Evolutionary conservation across 2,888 invertebrate species (phyloP), one percentile per base, ranked within the genome.

Genomic region (Thymelicus sylvestris): DNA sequence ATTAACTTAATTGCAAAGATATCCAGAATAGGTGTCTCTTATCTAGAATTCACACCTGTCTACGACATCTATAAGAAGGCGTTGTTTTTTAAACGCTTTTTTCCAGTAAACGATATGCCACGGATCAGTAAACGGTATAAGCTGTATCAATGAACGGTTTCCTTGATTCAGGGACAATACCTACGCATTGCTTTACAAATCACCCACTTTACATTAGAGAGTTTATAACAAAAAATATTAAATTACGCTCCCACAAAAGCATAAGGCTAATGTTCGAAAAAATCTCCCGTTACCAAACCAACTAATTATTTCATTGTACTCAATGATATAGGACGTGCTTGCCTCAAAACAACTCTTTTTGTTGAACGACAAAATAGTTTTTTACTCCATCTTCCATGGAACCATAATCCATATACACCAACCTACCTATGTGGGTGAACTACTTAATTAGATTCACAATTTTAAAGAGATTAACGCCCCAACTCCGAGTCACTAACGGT

Each of bases 291-390:
- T 93, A 90, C 79, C 80, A 83, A 88, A 83, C 89, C 84, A 83
- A 83, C 91, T 93, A 93, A 93, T 93, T 93, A 93, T 90, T 86
- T 89, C 83, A 86, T 92, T 92, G 92, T 92, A 83, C 82, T 85
- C 87, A 89, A 88, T 88, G 86, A 78, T 75, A 82, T 86, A 86
- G 82, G 86, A 90, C 91, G 90, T 91, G 91, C 87, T 86, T 83
- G 83, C 80, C 79, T 86, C 87, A 90, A 90, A 92, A 90, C 89
- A 86, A 88, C 83, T 82, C 82, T 89, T 91, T 91, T 93, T 92
- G 88, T 90, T 81, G 75, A 75, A 77, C 74, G 78, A 92, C 91
- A 93, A 93, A 82, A 80, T 84, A 79, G 73, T 82, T 89, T 90
- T 91, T 90, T 89, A 82, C 79, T 76, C 76, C 80, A 80, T 88